Percentiles rank a stretch among this genome's conserved stretches.
Evolutionary conservation across 1,140 invertebrate species (phyloP).

Genomic region (Patella vulgata): DNA sequence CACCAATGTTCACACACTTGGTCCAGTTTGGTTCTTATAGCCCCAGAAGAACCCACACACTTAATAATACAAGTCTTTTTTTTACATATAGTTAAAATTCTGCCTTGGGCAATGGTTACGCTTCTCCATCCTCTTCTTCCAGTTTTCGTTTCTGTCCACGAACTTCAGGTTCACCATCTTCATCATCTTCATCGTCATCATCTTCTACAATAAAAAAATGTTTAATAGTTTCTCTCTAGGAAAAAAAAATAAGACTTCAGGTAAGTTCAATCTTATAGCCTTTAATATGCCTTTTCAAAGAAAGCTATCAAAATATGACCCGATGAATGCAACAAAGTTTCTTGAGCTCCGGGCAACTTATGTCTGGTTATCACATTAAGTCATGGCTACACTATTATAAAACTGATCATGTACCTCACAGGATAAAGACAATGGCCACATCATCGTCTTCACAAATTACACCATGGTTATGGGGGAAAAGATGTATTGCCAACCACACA

Average conservation of each 20-base stretch:
- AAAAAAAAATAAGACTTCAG: not conserved
- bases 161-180: slow-evolving; percentile 12
- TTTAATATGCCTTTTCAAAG: not conserved
- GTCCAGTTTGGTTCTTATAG: no score
- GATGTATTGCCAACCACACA: no score
- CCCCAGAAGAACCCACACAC: no score
- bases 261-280: not conserved
- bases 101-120: slow-evolving; percentile 16
- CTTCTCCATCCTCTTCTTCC: slow-evolving; percentile 34
- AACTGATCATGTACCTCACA: no score
- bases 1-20: no score
- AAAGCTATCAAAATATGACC: not conserved
- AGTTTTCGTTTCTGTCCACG: slow-evolving; percentile 42
- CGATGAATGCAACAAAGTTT: not conserved
- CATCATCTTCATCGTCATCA: slow-evolving; percentile 30
- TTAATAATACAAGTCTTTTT: no score
- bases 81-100: no score
- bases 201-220: slow-evolving; percentile 9
- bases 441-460: no score
- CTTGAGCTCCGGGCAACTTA: not conserved
- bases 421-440: no score
- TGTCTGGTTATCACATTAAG: not conserved
- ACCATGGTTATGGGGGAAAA: no score
- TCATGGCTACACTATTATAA: not conserved
- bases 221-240: slow-evolving; percentile 2